Conservation (phyloP, 2,888 invertebrate genomes). For the Thumatha senex region DNA sequence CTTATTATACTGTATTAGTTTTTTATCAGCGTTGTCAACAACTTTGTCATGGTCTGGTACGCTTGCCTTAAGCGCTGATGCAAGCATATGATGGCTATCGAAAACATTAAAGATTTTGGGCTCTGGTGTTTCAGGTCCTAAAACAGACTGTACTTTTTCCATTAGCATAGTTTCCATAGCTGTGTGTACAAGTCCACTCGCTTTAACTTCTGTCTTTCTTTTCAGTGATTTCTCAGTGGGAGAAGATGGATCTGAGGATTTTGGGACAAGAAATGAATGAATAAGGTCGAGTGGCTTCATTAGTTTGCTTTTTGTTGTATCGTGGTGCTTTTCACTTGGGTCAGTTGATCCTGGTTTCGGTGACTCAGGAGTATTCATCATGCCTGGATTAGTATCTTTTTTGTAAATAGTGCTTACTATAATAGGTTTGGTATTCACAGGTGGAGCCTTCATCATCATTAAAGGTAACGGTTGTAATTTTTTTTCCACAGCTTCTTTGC, state of each 20-base stretch:
- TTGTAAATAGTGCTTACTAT: slow-evolving; percentile 21
- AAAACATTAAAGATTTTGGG: slow-evolving; percentile 30
- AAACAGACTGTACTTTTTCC: slow-evolving; percentile 72
- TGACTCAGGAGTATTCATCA: slow-evolving; percentile 49
- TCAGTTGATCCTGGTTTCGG: slow-evolving; percentile 16
- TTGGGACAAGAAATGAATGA: slow-evolving; percentile 25
- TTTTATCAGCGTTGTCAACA: slow-evolving; percentile 7
- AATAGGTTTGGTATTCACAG: slow-evolving; percentile 28
- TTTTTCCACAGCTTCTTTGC: slow-evolving; percentile 19
- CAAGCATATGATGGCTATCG: slow-evolving; percentile 28
- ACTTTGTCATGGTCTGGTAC: slow-evolving; percentile 19
- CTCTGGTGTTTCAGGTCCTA: slow-evolving; percentile 56
- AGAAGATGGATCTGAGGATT: slow-evolving; percentile 19
- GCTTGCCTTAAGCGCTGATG: slow-evolving; percentile 19
- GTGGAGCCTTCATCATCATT: slow-evolving; percentile 16
- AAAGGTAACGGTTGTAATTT: slow-evolving; percentile 26
- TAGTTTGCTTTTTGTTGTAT: slow-evolving; percentile 9
- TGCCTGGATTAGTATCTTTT: slow-evolving; percentile 21
- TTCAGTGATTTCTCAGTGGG: slow-evolving; percentile 25
- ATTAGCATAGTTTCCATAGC: slow-evolving; percentile 81
- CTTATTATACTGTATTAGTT: slow-evolving; percentile 10
- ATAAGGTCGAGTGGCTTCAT: slow-evolving; percentile 24
- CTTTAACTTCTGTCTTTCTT: slow-evolving; percentile 41
- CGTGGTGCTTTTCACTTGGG: slow-evolving; percentile 10
- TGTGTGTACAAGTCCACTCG: slow-evolving; percentile 67